phyloP scores from a whole-genome alignment of 1,140 invertebrate species.

The Paraescarpia echinospica region DNA sequence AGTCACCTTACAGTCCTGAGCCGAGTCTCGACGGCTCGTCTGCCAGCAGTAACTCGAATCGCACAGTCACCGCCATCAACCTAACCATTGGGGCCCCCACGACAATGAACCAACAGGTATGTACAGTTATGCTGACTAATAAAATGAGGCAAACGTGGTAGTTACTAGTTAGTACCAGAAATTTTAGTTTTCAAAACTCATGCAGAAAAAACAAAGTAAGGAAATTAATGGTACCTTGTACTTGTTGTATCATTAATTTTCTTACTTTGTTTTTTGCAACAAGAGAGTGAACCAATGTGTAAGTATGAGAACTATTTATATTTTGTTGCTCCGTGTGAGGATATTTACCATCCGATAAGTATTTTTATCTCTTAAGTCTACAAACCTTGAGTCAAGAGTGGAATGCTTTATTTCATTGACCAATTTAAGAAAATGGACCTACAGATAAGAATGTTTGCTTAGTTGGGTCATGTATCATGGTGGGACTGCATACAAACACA shows the following conservation, averaged over 20 bases:
- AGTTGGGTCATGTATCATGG: neutral
- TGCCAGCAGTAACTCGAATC: neutral
- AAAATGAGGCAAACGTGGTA: no score
- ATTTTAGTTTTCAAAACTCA: neutral
- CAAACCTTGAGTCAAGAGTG: neutral
- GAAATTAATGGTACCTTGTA: no score
- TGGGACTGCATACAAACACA: no score
- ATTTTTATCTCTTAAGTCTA: neutral
- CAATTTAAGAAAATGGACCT: neutral
- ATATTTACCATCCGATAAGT: neutral
- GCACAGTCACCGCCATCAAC: neutral
- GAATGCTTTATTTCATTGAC: neutral
- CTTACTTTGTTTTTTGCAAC: no score
- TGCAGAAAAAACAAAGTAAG: neutral
- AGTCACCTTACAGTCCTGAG: conserved; percentile 47
- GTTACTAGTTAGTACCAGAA: neutral
- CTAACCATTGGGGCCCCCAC: neutral
- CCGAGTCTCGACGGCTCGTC: conserved; percentile 25
- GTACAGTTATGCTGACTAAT: neutral
- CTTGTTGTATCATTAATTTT: no score
- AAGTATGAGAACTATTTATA: neutral
- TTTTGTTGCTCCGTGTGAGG: neutral
- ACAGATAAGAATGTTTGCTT: neutral
- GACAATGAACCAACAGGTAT: neutral
- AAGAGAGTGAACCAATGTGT: no score